Base-by-base conservation (phyloP, 2,888 invertebrate genomes). In the Nebria salina region DNA sequence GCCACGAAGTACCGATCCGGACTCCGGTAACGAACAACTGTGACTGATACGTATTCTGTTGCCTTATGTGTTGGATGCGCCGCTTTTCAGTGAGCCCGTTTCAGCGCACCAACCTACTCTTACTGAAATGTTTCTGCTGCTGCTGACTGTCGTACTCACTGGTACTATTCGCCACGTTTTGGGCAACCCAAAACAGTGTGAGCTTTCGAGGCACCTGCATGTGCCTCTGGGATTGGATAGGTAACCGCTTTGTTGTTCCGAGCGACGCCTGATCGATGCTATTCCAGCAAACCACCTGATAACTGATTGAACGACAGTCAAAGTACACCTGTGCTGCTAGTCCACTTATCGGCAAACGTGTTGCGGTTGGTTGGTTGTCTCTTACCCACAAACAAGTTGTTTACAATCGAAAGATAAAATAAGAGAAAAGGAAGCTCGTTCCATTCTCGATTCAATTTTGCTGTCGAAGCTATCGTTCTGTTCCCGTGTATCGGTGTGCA, bases 31-130 rank as follows among this genome's bases (percentile, higher is more conserved):
- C 70, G 75, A 75, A 72, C 80, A 80, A 80, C 80, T 75, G 75
- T 75, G 70, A 80, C 80, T 80, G 80, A 80, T 75, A 75, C 70
- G 75, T 86, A 85, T 85, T 86, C 85, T 34, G 34, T 34, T 34
- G 34, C 87, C 85, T 88, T 86, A 86, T 86, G 87, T 86, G 85
- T 85, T 86, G 85, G 85, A 85, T 86, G 85, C 86, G 86, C 86
- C 87, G 83, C 84, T 84, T 84, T 82, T 66, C 66, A 8, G 66
- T 66, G 34, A 5, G 5, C 5, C 34, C 34, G 34, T 34, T 34
- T 5, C 34, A 34, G 34, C 34, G 34, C 34, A 34, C 5, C 34
- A 34, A 34, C 34, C 34, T 4, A 34, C 34, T 4, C 34, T 34
- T 34, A 34, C 2, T 34, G 20, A 20, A 20, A 20, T 20, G 20